Base-by-base conservation (phyloP, 2,113 vertebrate species). In the Bettongia penicillata region DNA sequence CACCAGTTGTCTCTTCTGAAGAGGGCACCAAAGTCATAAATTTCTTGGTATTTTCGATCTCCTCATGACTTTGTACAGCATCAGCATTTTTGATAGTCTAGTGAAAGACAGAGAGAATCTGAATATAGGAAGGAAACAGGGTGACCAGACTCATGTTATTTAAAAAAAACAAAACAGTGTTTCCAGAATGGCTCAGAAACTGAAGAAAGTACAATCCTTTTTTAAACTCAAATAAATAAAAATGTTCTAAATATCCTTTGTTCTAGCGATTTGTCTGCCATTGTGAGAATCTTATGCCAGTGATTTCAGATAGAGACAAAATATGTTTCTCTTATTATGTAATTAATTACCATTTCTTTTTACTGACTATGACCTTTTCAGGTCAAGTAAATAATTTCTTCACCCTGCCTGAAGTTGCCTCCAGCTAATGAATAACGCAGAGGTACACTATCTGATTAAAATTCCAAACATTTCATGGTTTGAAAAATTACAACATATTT, bases 41-140 rank as follows among this genome's bases (percentile, higher is more conserved):
- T 53, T 94, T 96, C 53, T 97, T 99, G 90, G 99, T 99, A 97
- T 99, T 99, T 98, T 99, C 98, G 93, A 97, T 97, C 97, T 99
- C 99, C 26, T 99, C 98, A 0, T 96, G 96, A 97, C 96, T 98
- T 98, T 98, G 98, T 91, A 96, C 97, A 84, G 93, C 92, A 94
- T 96, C 96, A 49, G 94, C 49, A 90, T 93, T 93, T 96, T 96
- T 97, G 91, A 94, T 91, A 96, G 95, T 98, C 99, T 99, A 93
- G 89, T 92, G 37, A 97, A 97, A 98, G 94, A 84, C 96, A 97
- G 97, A 52, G 23, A 96, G 95, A 97, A 12, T 93, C 92, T 55
- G 96, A 94, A 96, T 10, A 91, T 48, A 6, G 51, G 37, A 93
- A 28, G 94, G 28, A 89, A 43, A 43, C 43, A 51, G 96, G 16